A percentile compares a stretch with the other conserved stretches of the same genome.
Conservation (phyloP, 2,888 invertebrate genomes). For the Chrysina gloriosa region DNA sequence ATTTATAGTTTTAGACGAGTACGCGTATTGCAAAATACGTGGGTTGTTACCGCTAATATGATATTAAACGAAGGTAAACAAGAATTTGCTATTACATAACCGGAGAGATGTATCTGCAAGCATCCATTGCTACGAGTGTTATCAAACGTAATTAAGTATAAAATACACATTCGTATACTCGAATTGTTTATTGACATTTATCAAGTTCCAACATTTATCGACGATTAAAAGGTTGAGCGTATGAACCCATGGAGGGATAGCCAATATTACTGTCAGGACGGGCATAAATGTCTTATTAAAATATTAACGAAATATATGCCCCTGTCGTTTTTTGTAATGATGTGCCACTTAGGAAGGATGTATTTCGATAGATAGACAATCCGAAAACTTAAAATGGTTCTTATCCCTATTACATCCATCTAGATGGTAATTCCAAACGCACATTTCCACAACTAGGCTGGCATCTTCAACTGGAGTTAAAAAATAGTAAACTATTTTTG, state of each 20-base stretch:
- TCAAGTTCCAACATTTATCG: background rate
- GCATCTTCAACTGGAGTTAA: too few relatives aligned
- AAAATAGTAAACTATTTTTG: too few relatives aligned
- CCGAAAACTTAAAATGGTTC: too few relatives aligned
- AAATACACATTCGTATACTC: background rate
- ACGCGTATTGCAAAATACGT: constrained; percentile 19
- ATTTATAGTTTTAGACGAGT: too few relatives aligned
- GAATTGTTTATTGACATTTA: constrained; percentile 14
- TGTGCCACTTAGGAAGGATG: too few relatives aligned
- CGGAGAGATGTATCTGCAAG: constrained; percentile 20
- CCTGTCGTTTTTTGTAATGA: too few relatives aligned
- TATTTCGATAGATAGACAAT: too few relatives aligned
- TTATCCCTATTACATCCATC: too few relatives aligned
- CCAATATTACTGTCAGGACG: constrained; percentile 8
- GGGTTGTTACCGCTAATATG: constrained; percentile 20
- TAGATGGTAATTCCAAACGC: too few relatives aligned
- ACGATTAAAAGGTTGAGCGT: background rate
- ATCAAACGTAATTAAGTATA: background rate
- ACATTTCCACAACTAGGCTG: too few relatives aligned
- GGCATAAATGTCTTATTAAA: constrained; percentile 15
- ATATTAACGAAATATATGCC: too few relatives aligned
- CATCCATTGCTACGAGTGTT: constrained; percentile 9
- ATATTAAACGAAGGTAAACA: constrained; percentile 26
- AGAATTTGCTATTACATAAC: constrained; percentile 24
- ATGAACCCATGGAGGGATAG: background rate